Percentiles rank a stretch among this genome's conserved stretches.
Conservation (phyloP, 2,113 vertebrate species). For the Vidua macroura region DNA sequence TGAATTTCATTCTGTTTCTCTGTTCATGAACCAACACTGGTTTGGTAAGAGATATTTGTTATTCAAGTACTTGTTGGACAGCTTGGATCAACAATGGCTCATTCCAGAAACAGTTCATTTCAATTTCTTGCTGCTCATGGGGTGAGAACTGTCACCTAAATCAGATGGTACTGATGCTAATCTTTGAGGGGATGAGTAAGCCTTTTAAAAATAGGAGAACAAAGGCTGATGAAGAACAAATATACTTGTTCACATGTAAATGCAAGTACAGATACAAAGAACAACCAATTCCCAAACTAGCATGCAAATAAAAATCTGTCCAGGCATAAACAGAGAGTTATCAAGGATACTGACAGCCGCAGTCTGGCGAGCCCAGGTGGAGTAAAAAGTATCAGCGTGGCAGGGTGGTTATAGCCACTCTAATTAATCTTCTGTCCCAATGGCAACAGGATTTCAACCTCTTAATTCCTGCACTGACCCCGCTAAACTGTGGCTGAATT, state of each 20-base stretch:
- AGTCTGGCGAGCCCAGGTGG: neutral
- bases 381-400: neutral
- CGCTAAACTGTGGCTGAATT: neutral
- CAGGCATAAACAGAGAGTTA: neutral
- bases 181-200: slow-evolving; percentile 47
- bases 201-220: slow-evolving; percentile 59
- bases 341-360: neutral
- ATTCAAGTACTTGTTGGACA: slow-evolving; percentile 59
- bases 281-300: neutral
- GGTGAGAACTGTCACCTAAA: slow-evolving; percentile 60
- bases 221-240: slow-evolving; percentile 47
- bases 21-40: slow-evolving; percentile 43
- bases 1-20: slow-evolving; percentile 51
- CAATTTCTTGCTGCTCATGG: slow-evolving; percentile 51
- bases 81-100: slow-evolving; percentile 58
- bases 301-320: neutral
- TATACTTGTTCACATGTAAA: slow-evolving; percentile 50
- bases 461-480: neutral
- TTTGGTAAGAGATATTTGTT: slow-evolving; percentile 64
- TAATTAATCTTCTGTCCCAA: neutral
- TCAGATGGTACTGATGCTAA: slow-evolving; percentile 56
- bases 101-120: slow-evolving; percentile 62
- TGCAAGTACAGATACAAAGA: neutral
- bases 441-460: neutral
- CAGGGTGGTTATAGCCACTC: neutral